A percentile compares a stretch with the other conserved stretches of the same genome.
Evolutionary conservation across 2,113 vertebrate genomes (phyloP).

Genomic region (Zapornia atra): DNA sequence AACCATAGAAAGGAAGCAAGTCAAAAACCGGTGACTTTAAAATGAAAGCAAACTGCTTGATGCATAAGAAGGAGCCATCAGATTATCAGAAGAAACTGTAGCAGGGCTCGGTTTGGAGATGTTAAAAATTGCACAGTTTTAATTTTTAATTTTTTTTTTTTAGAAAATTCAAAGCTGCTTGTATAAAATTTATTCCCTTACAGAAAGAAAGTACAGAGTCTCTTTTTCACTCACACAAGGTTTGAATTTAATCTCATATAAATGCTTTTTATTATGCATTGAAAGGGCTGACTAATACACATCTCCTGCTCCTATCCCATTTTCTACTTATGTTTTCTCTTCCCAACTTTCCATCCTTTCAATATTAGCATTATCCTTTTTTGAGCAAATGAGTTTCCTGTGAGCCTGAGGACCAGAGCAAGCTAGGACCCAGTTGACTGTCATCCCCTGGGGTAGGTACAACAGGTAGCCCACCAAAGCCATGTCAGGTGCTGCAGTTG

Average conservation of each 20-base stretch:
- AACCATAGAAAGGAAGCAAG: neutral
- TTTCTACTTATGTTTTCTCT: neutral
- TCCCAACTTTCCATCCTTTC: neutral
- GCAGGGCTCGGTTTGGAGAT: neutral
- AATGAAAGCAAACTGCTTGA: neutral
- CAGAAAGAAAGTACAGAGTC: neutral
- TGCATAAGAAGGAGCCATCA: neutral
- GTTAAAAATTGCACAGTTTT: neutral
- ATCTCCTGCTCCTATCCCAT: neutral
- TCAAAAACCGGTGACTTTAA: neutral
- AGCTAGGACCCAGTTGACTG: neutral
- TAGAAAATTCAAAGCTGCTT: neutral
- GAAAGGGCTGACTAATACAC: slow-evolving; percentile 7
- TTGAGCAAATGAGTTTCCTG: neutral
- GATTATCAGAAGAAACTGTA: neutral
- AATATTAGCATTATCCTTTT: neutral
- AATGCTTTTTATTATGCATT: slow-evolving; percentile 40
- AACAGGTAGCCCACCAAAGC: neutral
- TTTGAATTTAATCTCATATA: slow-evolving; percentile 35
- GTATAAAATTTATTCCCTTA: neutral
- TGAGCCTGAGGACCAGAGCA: neutral
- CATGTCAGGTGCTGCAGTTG: fast-evolving
- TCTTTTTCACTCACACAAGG: neutral
- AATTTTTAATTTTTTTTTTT: neutral
- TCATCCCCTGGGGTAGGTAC: neutral